Evolutionary conservation across 2,113 vertebrate species (phyloP).

Genomic region (Dolichotis patagonum): DNA sequence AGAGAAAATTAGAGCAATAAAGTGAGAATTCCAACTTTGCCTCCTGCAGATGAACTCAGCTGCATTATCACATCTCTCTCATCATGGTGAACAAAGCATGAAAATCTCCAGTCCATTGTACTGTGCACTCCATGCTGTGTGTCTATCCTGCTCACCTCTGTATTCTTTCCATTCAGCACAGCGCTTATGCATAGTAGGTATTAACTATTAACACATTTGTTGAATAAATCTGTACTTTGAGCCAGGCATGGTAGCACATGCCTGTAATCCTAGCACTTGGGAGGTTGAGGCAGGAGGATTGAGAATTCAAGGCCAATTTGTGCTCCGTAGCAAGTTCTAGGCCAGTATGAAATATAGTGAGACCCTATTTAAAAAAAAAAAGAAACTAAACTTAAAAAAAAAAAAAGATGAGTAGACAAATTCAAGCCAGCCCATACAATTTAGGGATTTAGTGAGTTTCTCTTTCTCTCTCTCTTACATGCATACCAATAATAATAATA

Average conservation of each 20-base stretch:
- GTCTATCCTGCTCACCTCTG: neutral
- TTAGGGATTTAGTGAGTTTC: neutral
- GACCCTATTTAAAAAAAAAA: neutral
- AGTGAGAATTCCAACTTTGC: neutral
- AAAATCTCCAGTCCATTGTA: neutral
- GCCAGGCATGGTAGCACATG: neutral
- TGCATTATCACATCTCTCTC: neutral
- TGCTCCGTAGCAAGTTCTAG: neutral
- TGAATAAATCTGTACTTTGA: neutral
- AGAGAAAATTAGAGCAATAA: slow-evolving; percentile 22
- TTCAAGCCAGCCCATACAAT: neutral
- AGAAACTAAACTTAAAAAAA: too few species aligned
- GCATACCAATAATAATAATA: too few species aligned
- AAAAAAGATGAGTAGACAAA: neutral
- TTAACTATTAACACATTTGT: neutral
- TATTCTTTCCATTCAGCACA: neutral
- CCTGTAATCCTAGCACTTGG: neutral
- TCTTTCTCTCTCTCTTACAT: too few species aligned
- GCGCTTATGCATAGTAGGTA: neutral
- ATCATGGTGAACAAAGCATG: neutral
- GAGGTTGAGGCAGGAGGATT: neutral
- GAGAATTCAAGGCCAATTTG: neutral
- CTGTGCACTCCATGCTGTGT: neutral
- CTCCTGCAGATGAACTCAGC: neutral
- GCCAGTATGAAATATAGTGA: neutral